Conservation (phyloP, 2,797 vertebrate genomes). For the Fringilla coelebs region DNA sequence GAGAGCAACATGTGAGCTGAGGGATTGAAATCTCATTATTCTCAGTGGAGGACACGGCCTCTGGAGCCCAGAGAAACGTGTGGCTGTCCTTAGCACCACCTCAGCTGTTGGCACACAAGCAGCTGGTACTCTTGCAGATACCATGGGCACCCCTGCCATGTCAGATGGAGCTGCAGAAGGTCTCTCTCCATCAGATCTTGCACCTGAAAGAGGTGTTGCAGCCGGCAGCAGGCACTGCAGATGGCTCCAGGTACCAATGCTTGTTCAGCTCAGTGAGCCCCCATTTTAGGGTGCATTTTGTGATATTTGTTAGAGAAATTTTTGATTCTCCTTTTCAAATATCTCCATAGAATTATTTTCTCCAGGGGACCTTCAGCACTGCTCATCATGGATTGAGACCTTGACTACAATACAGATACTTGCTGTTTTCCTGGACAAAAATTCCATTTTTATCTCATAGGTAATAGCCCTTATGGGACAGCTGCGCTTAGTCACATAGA, state of each 20-base stretch:
- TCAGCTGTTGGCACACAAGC: background rate
- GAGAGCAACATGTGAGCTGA: background rate
- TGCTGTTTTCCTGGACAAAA: background rate
- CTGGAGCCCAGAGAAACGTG: background rate
- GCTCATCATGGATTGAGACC: background rate
- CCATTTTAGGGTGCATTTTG: background rate
- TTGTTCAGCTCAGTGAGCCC: background rate
- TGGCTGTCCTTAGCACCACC: background rate
- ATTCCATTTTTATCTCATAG: background rate
- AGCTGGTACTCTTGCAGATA: background rate
- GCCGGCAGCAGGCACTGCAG: accelerated
- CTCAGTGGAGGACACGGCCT: background rate
- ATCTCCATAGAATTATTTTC: background rate
- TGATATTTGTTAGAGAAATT: background rate
- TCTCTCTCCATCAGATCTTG: background rate
- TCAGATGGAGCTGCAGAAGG: background rate
- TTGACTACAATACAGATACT: background rate
- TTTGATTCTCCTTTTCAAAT: background rate
- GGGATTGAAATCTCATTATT: background rate
- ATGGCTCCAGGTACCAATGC: background rate
- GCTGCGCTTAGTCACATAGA: background rate
- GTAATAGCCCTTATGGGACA: background rate
- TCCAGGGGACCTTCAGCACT: background rate
- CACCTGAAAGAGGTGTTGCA: background rate
- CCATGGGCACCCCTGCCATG: background rate